Conservation (phyloP, 2,113 vertebrate genomes). For the Triplophysa rosa region DNA sequence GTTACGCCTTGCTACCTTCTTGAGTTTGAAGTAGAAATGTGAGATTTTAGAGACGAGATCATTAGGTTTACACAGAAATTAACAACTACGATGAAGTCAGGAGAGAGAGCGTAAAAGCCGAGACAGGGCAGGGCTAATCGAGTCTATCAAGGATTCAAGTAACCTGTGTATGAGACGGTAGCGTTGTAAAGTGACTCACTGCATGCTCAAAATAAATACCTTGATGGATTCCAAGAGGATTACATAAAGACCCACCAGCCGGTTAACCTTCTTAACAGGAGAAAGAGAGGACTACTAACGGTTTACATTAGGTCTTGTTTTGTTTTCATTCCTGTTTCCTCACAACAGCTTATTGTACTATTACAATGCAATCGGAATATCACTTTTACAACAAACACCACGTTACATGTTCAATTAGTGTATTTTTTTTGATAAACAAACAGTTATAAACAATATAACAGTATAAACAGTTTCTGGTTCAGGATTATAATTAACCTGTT, state of each 20-base stretch:
- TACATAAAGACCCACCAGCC: slow-evolving; percentile 63
- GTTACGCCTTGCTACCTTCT: background rate
- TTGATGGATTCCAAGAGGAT: slow-evolving; percentile 67
- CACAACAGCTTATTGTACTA: background rate
- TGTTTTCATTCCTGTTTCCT: slow-evolving; percentile 51
- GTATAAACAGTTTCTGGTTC: no score
- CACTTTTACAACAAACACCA: background rate
- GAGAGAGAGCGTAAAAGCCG: background rate
- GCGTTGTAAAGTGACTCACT: slow-evolving; percentile 30
- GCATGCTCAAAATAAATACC: slow-evolving; percentile 52
- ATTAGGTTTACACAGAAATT: background rate
- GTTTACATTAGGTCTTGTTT: slow-evolving; percentile 53
- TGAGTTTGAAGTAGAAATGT: no score
- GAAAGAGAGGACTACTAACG: slow-evolving; percentile 20
- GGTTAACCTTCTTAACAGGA: slow-evolving; percentile 61
- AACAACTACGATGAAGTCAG: no score
- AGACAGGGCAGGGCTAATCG: background rate
- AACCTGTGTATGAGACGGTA: background rate
- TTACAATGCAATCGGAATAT: background rate
- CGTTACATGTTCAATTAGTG: background rate
- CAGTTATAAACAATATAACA: no score
- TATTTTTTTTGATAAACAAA: background rate
- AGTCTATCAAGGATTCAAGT: background rate
- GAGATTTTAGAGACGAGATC: no score
- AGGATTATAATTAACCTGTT: no score